Base-by-base conservation (phyloP, 2,888 invertebrate species). In the Apodemia duryi region DNA sequence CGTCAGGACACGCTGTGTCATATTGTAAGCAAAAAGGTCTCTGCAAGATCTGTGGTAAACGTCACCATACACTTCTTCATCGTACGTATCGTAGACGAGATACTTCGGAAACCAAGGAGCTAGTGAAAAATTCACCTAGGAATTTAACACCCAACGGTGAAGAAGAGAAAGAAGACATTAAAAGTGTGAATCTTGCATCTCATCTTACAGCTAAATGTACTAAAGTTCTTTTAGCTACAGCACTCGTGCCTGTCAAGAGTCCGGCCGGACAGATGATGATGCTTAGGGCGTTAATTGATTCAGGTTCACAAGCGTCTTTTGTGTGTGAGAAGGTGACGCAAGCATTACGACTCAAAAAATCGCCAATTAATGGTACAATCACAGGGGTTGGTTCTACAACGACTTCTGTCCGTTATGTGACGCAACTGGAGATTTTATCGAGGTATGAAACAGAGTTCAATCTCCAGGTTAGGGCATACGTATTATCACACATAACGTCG, bases 271-370 rank as follows among this genome's bases (percentile, higher is more conserved):
- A 67, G 7, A 70, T 61, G 28, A 71, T 64, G 38, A 32, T 65
- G 35, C 65, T 75, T 7, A 71, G 72, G 2, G 72, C 72, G n/a
- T 63, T 74, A 7, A 68, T 75, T 13, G 75, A 75, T 61, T 67
- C 65, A 64, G 75, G 74, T n/a, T 75, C 73, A 21, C 66, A 68
- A 69, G 72, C 69, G 9, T 41, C 61, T 7, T 73, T 73, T 62
- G 69, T 73, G 3, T 71, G 69, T 41, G 70, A 72, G 52, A 69
- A 63, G 43, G 72, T 70, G 51, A n/a, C 21, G 51, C 72, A 52
- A 70, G 70, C 51, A 35, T 66, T 4, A 51, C 51, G 51, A 21
- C 51, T 51, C 51, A 51, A 51, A 4, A 51, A 21, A 51, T n/a
- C n/a, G 51, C 21, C 51, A 21, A 51, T 51, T 6, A 51, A 51